These are phyloP conservation scores for Nemotelus pantherinus DNA, from an alignment of 2,888 invertebrate species.

Conservation along the genomic window DNA sequence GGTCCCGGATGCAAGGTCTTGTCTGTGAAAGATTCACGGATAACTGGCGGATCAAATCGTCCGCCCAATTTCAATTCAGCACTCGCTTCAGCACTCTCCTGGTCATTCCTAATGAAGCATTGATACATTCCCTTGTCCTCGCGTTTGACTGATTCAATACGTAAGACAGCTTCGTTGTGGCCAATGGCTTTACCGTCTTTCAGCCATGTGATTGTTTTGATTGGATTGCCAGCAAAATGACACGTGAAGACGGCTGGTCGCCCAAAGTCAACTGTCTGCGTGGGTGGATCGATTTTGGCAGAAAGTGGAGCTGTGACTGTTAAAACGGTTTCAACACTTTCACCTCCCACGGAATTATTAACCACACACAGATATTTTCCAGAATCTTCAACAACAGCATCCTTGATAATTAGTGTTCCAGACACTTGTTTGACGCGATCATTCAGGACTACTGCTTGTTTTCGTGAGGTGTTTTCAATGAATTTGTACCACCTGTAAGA, in stretches of 20 bases:
- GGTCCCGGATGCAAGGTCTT: slow-evolving; percentile 91
- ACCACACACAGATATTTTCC: slow-evolving; percentile 95
- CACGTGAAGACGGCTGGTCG: slow-evolving; percentile 92
- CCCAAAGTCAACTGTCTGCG: slow-evolving; percentile 93
- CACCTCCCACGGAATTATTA: slow-evolving; percentile 93
- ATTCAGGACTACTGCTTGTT: slow-evolving; percentile 88
- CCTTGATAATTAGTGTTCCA: slow-evolving; percentile 91
- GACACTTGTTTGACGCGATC: slow-evolving; percentile 92
- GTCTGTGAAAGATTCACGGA: slow-evolving; percentile 86
- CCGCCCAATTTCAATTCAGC: slow-evolving; percentile 94
- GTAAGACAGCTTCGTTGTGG: slow-evolving; percentile 81
- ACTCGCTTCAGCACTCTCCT: slow-evolving; percentile 91
- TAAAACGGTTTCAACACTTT: slow-evolving; percentile 90
- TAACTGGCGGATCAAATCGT: slow-evolving; percentile 89
- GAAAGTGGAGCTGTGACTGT: slow-evolving; percentile 92
- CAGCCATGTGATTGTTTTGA: slow-evolving; percentile 90
- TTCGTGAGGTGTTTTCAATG: slow-evolving; percentile 84
- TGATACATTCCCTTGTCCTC: slow-evolving; percentile 98
- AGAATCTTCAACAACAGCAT: slow-evolving; percentile 90
- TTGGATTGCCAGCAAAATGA: slow-evolving; percentile 88
- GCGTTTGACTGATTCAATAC: slow-evolving; percentile 90
- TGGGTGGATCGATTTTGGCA: slow-evolving; percentile 87
- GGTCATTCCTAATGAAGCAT: slow-evolving; percentile 92
- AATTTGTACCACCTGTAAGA: slow-evolving; percentile 94
- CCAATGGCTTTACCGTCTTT: slow-evolving; percentile 90